Evolutionary conservation across 2,888 invertebrate species (phyloP).

Genomic region (Hemithea aestivaria): DNA sequence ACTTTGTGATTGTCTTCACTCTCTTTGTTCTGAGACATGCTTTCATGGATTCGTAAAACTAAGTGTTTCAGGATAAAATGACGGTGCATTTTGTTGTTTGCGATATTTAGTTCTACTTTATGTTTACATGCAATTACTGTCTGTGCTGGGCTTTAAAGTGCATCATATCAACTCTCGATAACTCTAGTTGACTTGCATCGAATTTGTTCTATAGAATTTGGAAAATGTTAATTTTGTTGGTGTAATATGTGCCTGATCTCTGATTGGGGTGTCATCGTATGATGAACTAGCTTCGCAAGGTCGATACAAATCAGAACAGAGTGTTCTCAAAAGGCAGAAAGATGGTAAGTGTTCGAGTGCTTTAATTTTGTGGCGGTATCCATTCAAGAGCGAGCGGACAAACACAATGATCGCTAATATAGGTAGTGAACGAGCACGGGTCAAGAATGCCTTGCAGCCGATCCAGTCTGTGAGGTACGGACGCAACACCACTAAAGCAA

Average conservation of each 20-base stretch:
- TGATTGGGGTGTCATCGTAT: constrained; percentile 55
- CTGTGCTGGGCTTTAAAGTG: constrained; percentile 71
- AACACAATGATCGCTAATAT: constrained; percentile 76
- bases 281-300: constrained; percentile 70
- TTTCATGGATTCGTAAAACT: constrained; percentile 72
- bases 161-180: constrained; percentile 66
- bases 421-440: constrained; percentile 75
- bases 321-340: constrained; percentile 70
- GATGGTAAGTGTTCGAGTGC: constrained; percentile 72
- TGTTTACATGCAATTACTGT: constrained; percentile 69
- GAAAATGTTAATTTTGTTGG: constrained; percentile 26
- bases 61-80: constrained; percentile 65
- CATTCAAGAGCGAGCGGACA: constrained; percentile 76
- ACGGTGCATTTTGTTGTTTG: constrained; percentile 70
- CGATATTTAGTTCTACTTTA: constrained; percentile 69
- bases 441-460: constrained; percentile 75
- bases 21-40: constrained; percentile 75
- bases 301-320: constrained; percentile 63
- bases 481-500: constrained; percentile 80
- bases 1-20: constrained; percentile 55
- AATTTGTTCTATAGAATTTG: constrained; percentile 26
- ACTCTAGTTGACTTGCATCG: constrained; percentile 32
- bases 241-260: constrained; percentile 30
- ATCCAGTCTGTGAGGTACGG: constrained; percentile 78
- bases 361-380: constrained; percentile 59